These are phyloP conservation scores for Sesamia nonagrioides DNA, from an alignment of 1,140 invertebrate genomes.

Conservation along the genomic window DNA sequence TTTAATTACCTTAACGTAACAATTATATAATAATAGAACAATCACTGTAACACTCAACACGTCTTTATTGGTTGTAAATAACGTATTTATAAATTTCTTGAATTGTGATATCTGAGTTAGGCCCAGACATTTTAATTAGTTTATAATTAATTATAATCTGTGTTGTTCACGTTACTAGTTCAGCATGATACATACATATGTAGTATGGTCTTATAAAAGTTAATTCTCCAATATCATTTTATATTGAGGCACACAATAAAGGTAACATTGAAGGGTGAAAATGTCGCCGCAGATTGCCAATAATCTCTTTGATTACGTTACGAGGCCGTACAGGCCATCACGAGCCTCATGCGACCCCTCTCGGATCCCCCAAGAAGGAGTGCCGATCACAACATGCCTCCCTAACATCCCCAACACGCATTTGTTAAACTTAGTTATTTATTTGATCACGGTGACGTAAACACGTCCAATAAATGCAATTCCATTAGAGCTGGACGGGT, in stretches of 20 bases:
- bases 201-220: too few relatives aligned
- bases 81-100: too few relatives aligned
- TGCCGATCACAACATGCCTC: conserved; percentile 19
- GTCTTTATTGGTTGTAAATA: too few relatives aligned
- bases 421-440: conserved; percentile 18
- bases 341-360: not conserved
- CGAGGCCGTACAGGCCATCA: conserved; percentile 9
- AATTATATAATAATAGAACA: too few relatives aligned
- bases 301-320: conserved; percentile 35
- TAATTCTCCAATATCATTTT: too few relatives aligned
- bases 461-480: conserved; percentile 4
- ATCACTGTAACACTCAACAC: too few relatives aligned
- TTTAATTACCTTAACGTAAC: too few relatives aligned
- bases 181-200: too few relatives aligned
- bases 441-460: conserved; percentile 18
- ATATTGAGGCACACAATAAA: not conserved
- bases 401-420: not conserved
- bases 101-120: too few relatives aligned
- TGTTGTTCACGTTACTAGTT: too few relatives aligned
- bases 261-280: not conserved
- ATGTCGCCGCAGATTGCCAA: conserved; percentile 51
- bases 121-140: too few relatives aligned
- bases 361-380: not conserved
- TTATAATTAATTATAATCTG: too few relatives aligned
- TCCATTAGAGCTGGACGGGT: not conserved